These are phyloP conservation scores for Calvadosia cruxmelitensis DNA, from an alignment of 30 jellyfish, hydroid and myxozoan species.

Conservation along the genomic window DNA sequence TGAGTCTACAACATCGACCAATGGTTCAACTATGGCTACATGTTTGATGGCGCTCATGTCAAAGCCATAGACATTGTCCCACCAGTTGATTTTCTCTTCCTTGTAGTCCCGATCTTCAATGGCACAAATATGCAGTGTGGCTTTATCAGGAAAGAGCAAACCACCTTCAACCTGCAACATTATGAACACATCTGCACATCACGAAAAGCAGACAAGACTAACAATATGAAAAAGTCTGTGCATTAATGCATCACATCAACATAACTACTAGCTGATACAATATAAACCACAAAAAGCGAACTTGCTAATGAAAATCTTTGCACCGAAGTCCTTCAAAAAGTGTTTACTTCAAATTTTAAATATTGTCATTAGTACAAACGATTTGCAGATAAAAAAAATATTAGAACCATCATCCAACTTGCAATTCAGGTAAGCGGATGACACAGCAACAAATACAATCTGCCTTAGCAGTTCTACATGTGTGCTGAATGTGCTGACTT, in stretches of 20 bases:
- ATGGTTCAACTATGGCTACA: slow-evolving; percentile 90
- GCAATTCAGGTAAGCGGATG: too few relatives aligned
- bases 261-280: too few relatives aligned
- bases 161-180: slow-evolving; percentile 73
- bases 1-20: slow-evolving; percentile 95
- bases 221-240: too few relatives aligned
- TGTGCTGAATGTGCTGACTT: too few relatives aligned
- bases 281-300: neutral
- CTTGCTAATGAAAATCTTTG: neutral
- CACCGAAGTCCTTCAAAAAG: neutral
- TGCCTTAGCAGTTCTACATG: too few relatives aligned
- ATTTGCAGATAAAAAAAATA: too few relatives aligned
- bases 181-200: neutral
- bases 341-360: too few relatives aligned
- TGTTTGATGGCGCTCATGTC: slow-evolving; percentile 95
- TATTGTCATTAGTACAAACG: too few relatives aligned
- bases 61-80: slow-evolving; percentile 99
- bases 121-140: slow-evolving; percentile 83
- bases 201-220: neutral
- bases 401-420: too few relatives aligned
- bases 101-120: slow-evolving; percentile 95
- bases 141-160: slow-evolving; percentile 91
- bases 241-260: too few relatives aligned
- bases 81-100: slow-evolving; percentile 98
- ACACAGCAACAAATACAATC: too few relatives aligned